Percentiles rank a stretch among this genome's conserved stretches.
Conservation (phyloP, 1,140 invertebrate species). For the Latrodectus geometricus region DNA sequence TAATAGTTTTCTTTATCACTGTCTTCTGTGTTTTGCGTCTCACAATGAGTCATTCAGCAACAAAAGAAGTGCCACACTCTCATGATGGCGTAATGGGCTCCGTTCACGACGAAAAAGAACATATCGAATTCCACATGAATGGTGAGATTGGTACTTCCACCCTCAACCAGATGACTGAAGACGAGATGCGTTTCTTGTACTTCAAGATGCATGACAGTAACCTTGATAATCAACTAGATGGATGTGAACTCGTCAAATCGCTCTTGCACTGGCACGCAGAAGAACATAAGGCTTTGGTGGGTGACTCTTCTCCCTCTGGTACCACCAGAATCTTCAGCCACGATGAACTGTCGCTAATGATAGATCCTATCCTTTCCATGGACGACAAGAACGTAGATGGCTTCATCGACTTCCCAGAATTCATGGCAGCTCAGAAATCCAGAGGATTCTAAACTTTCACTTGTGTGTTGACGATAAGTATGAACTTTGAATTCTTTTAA, state of each 20-base stretch:
- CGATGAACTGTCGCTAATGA: slow-evolving; percentile 86
- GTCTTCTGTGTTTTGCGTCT: too few relatives aligned
- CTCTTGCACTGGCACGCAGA: slow-evolving; percentile 67
- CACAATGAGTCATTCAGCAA: too few relatives aligned
- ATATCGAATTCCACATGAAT: background rate
- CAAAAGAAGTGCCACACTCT: too few relatives aligned
- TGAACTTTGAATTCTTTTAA: too few relatives aligned
- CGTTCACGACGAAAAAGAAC: too few relatives aligned
- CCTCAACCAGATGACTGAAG: background rate
- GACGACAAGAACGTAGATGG: slow-evolving; percentile 93
- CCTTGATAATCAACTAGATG: slow-evolving; percentile 94
- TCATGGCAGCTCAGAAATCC: slow-evolving; percentile 82
- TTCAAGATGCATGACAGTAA: slow-evolving; percentile 87
- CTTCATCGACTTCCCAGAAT: slow-evolving; percentile 96
- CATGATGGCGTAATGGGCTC: too few relatives aligned
- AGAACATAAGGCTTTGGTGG: slow-evolving; percentile 6
- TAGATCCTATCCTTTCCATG: slow-evolving; percentile 92
- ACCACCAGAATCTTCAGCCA: slow-evolving; percentile 87
- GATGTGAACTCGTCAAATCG: slow-evolving; percentile 92
- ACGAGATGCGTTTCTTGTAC: slow-evolving; percentile 11
- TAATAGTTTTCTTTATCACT: too few relatives aligned
- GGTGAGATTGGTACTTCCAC: background rate
- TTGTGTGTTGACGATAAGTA: too few relatives aligned
- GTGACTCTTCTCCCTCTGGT: slow-evolving; percentile 25
- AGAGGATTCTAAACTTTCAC: slow-evolving; percentile 63